Evolutionary conservation across 2,888 invertebrate species (phyloP).

Genomic region (Carcina quercana): DNA sequence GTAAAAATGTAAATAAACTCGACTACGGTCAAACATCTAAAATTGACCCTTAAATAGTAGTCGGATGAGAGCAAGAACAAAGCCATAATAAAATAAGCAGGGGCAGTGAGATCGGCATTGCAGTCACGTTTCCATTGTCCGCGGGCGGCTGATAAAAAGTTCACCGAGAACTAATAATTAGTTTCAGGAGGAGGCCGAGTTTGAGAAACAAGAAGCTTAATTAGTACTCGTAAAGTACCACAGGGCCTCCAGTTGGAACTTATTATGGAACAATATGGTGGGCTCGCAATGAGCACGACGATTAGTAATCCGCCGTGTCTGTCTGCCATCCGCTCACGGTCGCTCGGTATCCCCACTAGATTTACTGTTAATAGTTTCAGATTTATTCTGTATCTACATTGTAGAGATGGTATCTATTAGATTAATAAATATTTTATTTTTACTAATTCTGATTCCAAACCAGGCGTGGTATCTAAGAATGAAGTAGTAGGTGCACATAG

Average conservation of each 20-base stretch:
- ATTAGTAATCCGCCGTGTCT: constrained; percentile 5
- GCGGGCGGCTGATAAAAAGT: constrained; percentile 62
- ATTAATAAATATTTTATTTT: no score
- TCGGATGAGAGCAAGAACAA: no score
- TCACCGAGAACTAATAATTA: constrained; percentile 61
- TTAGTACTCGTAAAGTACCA: constrained; percentile 55
- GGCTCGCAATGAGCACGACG: constrained; percentile 1
- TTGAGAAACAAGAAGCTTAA: constrained; percentile 61
- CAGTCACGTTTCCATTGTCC: constrained; percentile 71
- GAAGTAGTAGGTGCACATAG: no score
- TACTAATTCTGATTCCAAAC: no score
- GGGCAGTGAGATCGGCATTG: constrained; percentile 45
- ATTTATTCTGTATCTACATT: no score
- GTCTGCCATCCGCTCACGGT: constrained; percentile 10
- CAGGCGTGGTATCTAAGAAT: no score
- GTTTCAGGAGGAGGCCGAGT: constrained; percentile 50
- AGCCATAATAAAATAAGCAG: constrained; percentile 32
- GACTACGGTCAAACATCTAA: no score
- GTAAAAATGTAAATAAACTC: no score
- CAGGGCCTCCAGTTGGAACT: neutral
- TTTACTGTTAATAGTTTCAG: constrained; percentile 23
- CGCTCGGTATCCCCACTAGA: constrained; percentile 15
- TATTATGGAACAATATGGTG: neutral
- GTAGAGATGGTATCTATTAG: no score
- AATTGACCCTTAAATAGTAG: no score